A percentile compares a stretch with the other conserved stretches of the same genome.
phyloP scores from a whole-genome alignment of 2,113 vertebrate genomes.

The Sterrhoptilus dennistouni region DNA sequence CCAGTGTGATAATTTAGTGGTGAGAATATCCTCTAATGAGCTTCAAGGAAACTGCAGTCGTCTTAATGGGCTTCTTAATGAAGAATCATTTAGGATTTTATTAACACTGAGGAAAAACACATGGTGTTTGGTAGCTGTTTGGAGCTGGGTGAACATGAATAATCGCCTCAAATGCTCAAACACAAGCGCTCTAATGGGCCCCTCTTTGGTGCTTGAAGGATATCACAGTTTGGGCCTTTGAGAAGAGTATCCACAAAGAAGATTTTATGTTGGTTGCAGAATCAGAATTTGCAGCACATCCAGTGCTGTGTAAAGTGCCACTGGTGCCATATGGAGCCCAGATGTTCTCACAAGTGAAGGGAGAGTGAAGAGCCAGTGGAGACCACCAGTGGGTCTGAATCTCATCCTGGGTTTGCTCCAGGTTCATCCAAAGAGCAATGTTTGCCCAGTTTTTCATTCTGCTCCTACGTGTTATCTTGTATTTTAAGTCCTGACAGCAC shows the following conservation, averaged over 20 bases:
- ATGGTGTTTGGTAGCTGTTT: conserved; percentile 54
- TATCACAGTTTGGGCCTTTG: conserved; percentile 18
- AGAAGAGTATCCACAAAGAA: background rate
- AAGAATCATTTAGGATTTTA: conserved; percentile 80
- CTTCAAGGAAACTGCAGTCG: conserved; percentile 71
- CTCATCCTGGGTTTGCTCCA: background rate
- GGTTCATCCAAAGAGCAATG: background rate
- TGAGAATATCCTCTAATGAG: conserved; percentile 73
- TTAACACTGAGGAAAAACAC: conserved; percentile 74
- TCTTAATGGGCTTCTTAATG: conserved; percentile 79
- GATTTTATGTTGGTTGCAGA: background rate
- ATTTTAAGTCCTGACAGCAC: background rate
- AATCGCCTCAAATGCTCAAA: conserved; percentile 52
- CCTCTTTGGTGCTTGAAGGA: conserved; percentile 27
- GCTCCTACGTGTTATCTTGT: background rate
- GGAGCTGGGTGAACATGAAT: conserved; percentile 61
- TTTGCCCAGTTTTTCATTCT: background rate
- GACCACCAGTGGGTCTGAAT: background rate
- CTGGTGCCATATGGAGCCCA: background rate
- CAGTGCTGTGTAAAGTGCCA: background rate
- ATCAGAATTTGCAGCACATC: background rate
- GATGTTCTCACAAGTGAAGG: background rate
- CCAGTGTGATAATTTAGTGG: conserved; percentile 70
- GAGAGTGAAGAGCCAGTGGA: background rate
- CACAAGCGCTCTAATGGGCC: conserved; percentile 29